Base-by-base conservation (phyloP, 2,888 invertebrate species). In the Volucella bombylans region DNA sequence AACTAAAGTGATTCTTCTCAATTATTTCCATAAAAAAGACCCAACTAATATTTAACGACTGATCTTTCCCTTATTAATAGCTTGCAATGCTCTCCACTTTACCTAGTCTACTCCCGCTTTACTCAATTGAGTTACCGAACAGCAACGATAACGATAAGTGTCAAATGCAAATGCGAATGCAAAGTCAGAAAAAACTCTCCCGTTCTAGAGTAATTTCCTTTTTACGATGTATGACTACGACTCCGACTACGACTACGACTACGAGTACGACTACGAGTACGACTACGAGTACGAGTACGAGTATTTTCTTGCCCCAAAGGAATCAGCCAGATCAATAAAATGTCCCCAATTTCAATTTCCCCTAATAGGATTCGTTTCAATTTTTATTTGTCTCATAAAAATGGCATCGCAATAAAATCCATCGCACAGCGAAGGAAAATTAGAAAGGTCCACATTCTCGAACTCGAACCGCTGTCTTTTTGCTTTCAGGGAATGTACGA, bases 371-470 rank as follows among this genome's bases (percentile, higher is more conserved):
- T 79, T 72, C 57, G 31, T 65, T 71, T 77, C 54, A 69, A 49
- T 55, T 77, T 77, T 79, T 79, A 72, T 79, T 55, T 57, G 31
- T 61, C 79, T 61, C 72, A 78, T 78, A 78, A 79, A 79, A 72
- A 72, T 49, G 65, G 65, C 72, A 65, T 15, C 52, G 79, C 61
- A 50, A 79, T 79, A 79, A 79, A 79, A 65, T 72, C 23, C 54
- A 72, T 59, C 59, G 31, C 52, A 43, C 57, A 57, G 61, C 14
- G n/a, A 47, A 64, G 55, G 14, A 49, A 67, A 72, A 72, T 79
- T 79, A 67, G 65, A 79, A 67, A 52, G 49, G 61, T 68, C 47
- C 57, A 59, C 54, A 62, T 45, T 47, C 49, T 47, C 47, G 31
- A 31, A 31, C 6, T 12, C 31, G 31, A 31, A 31, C 6, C 31